Conservation (phyloP, 2,113 vertebrate genomes). For the Apodemus sylvaticus region DNA sequence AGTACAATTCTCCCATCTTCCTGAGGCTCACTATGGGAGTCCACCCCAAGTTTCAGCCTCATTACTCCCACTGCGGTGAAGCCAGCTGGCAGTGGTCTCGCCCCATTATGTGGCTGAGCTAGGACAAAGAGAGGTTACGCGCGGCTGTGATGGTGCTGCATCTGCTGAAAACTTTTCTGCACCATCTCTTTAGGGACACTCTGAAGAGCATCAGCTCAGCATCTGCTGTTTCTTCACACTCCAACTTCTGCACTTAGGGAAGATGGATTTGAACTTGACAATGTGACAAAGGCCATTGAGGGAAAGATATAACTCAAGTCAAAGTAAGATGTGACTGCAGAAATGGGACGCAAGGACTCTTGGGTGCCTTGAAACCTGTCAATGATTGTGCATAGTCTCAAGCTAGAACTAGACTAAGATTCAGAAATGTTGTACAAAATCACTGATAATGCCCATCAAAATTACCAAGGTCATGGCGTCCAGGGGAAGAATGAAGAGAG, state of each 20-base stretch:
- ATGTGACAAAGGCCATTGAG: background rate
- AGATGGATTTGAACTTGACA: background rate
- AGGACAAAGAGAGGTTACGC: background rate
- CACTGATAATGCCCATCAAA: background rate
- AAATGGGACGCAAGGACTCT: background rate
- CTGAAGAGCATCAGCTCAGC: background rate
- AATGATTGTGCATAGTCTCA: background rate
- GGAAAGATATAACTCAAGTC: background rate
- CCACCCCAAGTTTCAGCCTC: conserved; percentile 45
- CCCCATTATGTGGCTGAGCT: conserved; percentile 43
- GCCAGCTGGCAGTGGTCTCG: background rate
- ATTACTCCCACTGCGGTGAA: background rate
- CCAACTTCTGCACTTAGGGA: background rate
- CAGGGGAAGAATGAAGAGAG: background rate
- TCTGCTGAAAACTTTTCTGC: conserved; percentile 37
- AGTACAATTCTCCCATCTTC: background rate
- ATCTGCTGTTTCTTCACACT: background rate
- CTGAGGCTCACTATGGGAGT: background rate
- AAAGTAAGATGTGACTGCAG: background rate
- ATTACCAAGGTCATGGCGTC: background rate
- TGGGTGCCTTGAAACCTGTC: background rate
- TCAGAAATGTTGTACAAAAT: background rate
- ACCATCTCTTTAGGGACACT: conserved; percentile 8
- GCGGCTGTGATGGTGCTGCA: background rate
- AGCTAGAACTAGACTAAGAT: background rate